Conservation (phyloP, 2,113 vertebrate genomes). For the Proteles cristata region DNA sequence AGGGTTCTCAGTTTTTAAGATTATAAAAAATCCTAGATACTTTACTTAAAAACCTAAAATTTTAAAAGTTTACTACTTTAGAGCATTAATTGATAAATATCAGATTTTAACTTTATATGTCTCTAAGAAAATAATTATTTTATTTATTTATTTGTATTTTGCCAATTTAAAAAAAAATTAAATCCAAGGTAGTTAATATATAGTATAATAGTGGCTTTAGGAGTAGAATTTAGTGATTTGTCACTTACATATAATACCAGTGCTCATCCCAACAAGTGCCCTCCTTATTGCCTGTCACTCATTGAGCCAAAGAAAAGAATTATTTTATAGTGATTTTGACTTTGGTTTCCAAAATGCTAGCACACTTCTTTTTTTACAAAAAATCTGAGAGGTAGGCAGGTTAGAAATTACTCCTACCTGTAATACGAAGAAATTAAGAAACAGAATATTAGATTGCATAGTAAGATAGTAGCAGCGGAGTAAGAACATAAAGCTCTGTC, state of each 20-base stretch:
- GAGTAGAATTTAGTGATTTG: too few species aligned
- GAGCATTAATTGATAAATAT: background rate
- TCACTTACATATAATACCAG: too few species aligned
- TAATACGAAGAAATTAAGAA: slow-evolving; percentile 33
- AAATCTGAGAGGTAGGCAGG: background rate
- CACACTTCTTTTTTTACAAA: background rate
- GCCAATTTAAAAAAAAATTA: too few species aligned
- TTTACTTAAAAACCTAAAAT: slow-evolving; percentile 30
- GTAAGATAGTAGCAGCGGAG: background rate
- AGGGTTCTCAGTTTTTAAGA: slow-evolving; percentile 17
- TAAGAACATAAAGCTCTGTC: background rate
- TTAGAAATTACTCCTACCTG: slow-evolving; percentile 18
- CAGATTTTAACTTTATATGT: slow-evolving; percentile 3
- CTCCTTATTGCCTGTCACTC: too few species aligned
- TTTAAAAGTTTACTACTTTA: background rate
- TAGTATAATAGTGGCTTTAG: too few species aligned
- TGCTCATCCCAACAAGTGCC: too few species aligned
- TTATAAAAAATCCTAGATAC: background rate
- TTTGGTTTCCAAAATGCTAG: slow-evolving; percentile 5
- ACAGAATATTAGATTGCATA: background rate
- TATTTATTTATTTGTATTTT: background rate
- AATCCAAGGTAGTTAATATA: too few species aligned
- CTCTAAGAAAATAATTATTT: slow-evolving; percentile 35
- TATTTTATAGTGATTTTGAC: slow-evolving; percentile 37
- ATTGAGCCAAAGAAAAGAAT: background rate